Evolutionary conservation across 2,888 invertebrate genomes (phyloP), one percentile per base, ranked within the genome.

Genomic region (Azorinus chamasolen): DNA sequence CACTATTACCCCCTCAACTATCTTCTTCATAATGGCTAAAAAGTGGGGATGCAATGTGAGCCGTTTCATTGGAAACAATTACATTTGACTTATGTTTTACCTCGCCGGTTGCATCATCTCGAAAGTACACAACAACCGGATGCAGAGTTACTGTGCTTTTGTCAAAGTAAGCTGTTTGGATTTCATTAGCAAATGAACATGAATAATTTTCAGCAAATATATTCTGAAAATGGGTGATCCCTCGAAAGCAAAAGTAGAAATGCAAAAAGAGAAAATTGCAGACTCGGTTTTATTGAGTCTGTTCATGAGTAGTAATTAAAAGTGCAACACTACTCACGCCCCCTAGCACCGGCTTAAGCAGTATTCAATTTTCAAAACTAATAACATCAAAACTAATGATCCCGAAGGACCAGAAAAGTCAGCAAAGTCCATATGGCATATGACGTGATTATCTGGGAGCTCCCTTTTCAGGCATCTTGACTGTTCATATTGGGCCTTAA

Each of bases 151-250:
- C 70, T 3, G 70, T 6, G 3, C 61, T n/a, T 43, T 70, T 65
- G 43, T 76, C 65, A 22, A 71, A 76, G 24, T 76, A 76, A 12
- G 76, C 76, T 3, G 70, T 32, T 18, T 70, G 76, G 0, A 76
- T 22, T 45, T 76, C 76, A 6, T 76, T 70, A 16, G 70, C 65
- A 50, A 51, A 51, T 5, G 25, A 5, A 24, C 76, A 76, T 6
- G 24, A 6, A 71, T 76, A 70, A 37, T 76, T 76, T 37, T 76
- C 76, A 5, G 70, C 70, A 43, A 76, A n/a, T n/a, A n/a, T n/a
- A n/a, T n/a, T n/a, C n/a, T n/a, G n/a, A n/a, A n/a, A n/a, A n/a
- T n/a, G n/a, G n/a, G n/a, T n/a, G n/a, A n/a, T n/a, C n/a, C n/a
- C n/a, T n/a, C n/a, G n/a, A n/a, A n/a, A n/a, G n/a, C n/a, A n/a